Base-by-base conservation (phyloP, 2,888 invertebrate species). In the Strigamia transsilvanica region DNA sequence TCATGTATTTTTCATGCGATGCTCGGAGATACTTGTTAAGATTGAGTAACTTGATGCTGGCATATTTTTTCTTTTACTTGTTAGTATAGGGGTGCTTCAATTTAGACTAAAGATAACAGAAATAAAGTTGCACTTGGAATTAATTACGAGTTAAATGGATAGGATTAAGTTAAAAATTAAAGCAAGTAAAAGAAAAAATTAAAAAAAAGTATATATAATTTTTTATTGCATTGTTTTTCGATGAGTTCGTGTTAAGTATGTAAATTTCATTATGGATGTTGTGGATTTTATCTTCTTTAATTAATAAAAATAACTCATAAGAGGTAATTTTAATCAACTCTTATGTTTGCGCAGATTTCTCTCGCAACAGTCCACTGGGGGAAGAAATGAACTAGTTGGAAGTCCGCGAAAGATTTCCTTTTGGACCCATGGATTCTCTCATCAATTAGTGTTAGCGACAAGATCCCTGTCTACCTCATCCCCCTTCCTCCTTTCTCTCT, bases 1-100 rank as follows among this genome's bases (percentile, higher is more conserved):
- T 56, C 56, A 56, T 56, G 56, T 56, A 56, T 56, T 56, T 56
- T 56, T 56, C 56, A 56, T 56, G 56, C 56, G 56, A 56, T 56
- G 56, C 56, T 56, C 56, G 56, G 56, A 56, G 56, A 56, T 56
- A 56, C 56, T 56, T 56, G 56, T 56, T 56, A 56, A 56, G 56
- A 56, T 56, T 56, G 56, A 56, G 56, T 56, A 56, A 56, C 56
- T 56, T 56, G 56, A 56, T 56, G 56, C 56, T 56, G 56, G 56
- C 56, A 56, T 56, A 56, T 56, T 56, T 56, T 56, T 56, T 56
- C 56, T 56, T 56, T 18, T 56, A 56, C 56, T 56, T 56, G 56
- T 56, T 56, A 56, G 56, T 56, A 56, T 56, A 56, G 56, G 56
- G 56, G 56, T 56, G 56, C 56, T 56, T 56, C 56, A 56, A 18